phyloP scores from a whole-genome alignment of 2,797 vertebrate genomes.

The Otolemur crassicaudatus region DNA sequence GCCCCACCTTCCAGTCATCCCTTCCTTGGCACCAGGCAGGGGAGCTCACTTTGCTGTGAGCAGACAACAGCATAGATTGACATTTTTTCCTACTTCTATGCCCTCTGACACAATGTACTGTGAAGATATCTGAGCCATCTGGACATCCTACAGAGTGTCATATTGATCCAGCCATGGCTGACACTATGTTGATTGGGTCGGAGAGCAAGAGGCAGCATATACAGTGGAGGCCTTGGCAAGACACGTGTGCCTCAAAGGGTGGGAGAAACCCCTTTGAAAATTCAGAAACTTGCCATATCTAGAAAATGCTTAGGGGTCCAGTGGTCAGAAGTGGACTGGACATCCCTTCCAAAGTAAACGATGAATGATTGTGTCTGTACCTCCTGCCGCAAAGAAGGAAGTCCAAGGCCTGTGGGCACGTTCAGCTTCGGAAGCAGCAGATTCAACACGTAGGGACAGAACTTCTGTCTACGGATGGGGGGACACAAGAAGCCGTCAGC shows the following conservation, averaged over 20 bases:
- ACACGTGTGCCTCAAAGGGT: neutral
- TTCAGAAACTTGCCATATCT: neutral
- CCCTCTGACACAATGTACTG: neutral
- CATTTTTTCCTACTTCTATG: too few relatives aligned
- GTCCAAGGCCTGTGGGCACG: neutral
- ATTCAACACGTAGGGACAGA: neutral
- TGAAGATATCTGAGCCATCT: neutral
- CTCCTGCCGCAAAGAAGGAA: neutral
- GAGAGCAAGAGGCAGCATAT: too few relatives aligned
- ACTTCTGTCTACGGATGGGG: rapidly evolving
- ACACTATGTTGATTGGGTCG: neutral
- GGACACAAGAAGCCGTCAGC: rapidly evolving
- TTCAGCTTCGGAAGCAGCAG: neutral
- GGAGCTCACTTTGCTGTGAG: neutral
- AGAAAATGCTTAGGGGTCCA: neutral
- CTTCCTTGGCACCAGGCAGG: too few relatives aligned
- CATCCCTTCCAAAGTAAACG: neutral
- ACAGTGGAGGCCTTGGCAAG: neutral
- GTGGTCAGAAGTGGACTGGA: neutral
- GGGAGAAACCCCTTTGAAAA: neutral
- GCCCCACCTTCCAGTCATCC: too few relatives aligned
- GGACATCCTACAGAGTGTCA: neutral
- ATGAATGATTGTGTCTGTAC: neutral
- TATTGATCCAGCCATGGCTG: neutral
- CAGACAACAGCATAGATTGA: rapidly evolving